Base-by-base conservation (phyloP, 2,797 vertebrate genomes). In the Esox masquinongy region DNA sequence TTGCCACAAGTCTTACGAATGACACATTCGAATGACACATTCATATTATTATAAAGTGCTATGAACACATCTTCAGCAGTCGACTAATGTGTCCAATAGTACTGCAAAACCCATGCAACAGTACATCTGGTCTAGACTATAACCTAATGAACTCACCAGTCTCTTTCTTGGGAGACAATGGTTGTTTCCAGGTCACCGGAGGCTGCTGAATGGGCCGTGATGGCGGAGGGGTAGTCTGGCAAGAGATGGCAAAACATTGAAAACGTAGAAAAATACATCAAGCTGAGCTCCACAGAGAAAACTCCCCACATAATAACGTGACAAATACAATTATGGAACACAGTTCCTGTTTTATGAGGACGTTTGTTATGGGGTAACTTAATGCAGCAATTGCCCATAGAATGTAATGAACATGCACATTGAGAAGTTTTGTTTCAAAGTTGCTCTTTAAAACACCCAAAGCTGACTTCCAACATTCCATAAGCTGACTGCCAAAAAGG, bases 131-230 rank as follows among this genome's bases (percentile, higher is more conserved):
- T 56, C n/a, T 56, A 56, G 19, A 56, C n/a, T 56, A 56, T n/a
- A 24, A 61, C 56, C 56, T 24, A 61, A 8, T 24, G 66, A 80
- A 80, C 86, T 89, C 83, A 95, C 94, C 92, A 56, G 80, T 76
- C 43, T 87, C 81, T 79, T 72, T 84, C 5, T 63, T 11, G 0
- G 51, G 7, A 1, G 68, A 77, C 24, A 39, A 78, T 24, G 56
- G 22, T 17, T 77, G 82, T 5, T 77, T 88, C 70, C 8, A 83
- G 4, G 24, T 86, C 34, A 94, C 74, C 0, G 94, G 94, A 0
- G 93, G 92, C 79, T 86, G 87, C 53, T 88, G 92, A n/a, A 95
- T 92, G 4, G 93, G 93, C 0, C 81, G 83, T 3, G 89, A 88
- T 4, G 92, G 83, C 16, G 89, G 89, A 22, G 88, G 81, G 7